These are phyloP conservation scores for Atractosteus spatula DNA, from an alignment of 2,113 vertebrate genomes.

Conservation along the genomic window DNA sequence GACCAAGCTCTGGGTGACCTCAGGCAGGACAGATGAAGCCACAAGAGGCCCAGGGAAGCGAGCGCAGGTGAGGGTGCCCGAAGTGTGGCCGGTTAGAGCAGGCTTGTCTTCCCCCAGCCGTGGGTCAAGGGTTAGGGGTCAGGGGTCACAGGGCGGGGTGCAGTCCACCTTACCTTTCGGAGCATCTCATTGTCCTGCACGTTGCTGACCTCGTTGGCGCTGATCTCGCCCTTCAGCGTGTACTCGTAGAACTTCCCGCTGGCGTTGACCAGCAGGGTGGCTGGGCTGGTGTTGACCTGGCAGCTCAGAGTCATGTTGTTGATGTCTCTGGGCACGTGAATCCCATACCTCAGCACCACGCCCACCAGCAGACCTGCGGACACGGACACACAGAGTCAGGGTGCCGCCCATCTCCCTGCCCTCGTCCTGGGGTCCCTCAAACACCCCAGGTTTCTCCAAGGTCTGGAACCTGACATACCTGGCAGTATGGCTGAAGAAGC, in stretches of 20 bases:
- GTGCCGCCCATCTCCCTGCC: too few species aligned
- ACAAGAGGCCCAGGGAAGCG: too few species aligned
- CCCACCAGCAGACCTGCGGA: conserved; percentile 84
- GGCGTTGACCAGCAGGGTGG: conserved; percentile 88
- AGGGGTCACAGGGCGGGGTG: background rate
- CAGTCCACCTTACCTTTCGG: conserved; percentile 75
- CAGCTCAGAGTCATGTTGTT: conserved; percentile 84
- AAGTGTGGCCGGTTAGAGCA: too few species aligned
- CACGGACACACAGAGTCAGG: conserved; percentile 1
- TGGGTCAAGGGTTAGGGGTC: too few species aligned
- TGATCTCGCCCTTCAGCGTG: conserved; percentile 89
- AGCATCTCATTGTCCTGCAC: conserved; percentile 95
- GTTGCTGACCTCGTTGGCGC: conserved; percentile 72
- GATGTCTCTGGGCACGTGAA: conserved; percentile 84
- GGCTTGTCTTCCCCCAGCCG: too few species aligned
- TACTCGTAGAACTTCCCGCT: conserved; percentile 95
- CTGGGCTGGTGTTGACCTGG: conserved; percentile 81
- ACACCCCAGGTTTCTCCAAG: too few species aligned
- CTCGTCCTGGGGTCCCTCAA: too few species aligned
- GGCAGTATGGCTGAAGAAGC: too few species aligned
- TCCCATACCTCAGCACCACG: conserved; percentile 86
- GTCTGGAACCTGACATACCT: too few species aligned
- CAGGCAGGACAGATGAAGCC: too few species aligned
- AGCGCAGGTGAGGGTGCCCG: too few species aligned
- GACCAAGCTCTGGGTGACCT: too few species aligned